phyloP scores from a whole-genome alignment of 2,797 vertebrate species.

The Poeciliopsis turneri region DNA sequence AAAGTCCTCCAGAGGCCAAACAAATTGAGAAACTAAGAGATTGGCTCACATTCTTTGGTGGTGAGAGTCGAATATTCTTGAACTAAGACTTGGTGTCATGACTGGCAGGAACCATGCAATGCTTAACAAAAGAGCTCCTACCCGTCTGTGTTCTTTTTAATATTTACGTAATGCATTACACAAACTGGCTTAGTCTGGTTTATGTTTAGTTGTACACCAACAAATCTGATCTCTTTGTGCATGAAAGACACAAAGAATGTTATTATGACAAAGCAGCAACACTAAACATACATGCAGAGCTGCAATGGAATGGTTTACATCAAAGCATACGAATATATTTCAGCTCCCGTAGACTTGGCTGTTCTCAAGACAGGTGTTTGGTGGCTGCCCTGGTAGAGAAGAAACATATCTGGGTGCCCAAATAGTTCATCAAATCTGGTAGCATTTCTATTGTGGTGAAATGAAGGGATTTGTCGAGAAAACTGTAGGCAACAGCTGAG shows the following conservation, averaged over 20 bases:
- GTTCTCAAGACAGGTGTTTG: background rate
- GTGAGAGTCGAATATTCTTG: background rate
- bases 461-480: background rate
- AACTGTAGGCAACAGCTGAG: background rate
- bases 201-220: too few species aligned
- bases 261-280: background rate
- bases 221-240: background rate
- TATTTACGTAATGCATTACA: background rate
- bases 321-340: background rate
- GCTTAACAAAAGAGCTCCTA: background rate
- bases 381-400: background rate
- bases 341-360: background rate
- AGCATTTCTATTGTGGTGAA: background rate
- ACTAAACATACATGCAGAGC: background rate
- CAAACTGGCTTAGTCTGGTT: background rate
- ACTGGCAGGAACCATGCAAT: background rate
- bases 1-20: constrained; percentile 11
- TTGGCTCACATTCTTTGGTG: constrained; percentile 1
- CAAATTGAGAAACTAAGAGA: constrained; percentile 12
- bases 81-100: background rate
- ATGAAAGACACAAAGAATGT: background rate
- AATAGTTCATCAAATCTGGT: background rate
- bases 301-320: background rate
- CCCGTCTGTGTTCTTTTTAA: background rate
- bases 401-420: background rate